These are phyloP conservation scores for Pseudopodoces humilis DNA, from an alignment of 2,113 vertebrate genomes.

Conservation along the genomic window DNA sequence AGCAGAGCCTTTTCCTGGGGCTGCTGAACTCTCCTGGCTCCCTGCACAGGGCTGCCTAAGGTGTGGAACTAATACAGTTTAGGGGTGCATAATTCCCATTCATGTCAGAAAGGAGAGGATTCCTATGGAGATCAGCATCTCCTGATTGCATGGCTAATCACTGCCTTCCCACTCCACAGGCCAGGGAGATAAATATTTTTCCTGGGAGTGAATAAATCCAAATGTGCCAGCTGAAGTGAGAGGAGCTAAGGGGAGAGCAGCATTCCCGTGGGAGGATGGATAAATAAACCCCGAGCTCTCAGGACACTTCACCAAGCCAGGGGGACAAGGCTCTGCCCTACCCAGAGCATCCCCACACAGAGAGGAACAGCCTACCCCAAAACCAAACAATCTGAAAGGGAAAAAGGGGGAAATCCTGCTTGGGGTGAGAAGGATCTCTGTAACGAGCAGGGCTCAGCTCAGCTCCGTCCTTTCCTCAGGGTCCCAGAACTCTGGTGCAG, in stretches of 20 bases:
- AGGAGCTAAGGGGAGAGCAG: constrained; percentile 27
- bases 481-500: not conserved
- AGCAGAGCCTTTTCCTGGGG: not conserved
- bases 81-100: not conserved
- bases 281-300: not conserved
- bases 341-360: not conserved
- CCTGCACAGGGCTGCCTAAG: not conserved
- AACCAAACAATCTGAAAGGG: not conserved
- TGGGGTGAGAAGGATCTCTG: not conserved
- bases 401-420: not conserved
- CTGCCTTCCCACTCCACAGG: not conserved
- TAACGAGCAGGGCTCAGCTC: not conserved
- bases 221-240: constrained; percentile 20
- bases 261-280: not conserved
- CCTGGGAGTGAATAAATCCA: not conserved
- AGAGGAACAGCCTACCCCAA: not conserved
- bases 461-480: not conserved
- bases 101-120: not conserved
- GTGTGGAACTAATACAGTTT: constrained; percentile 3
- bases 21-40: not conserved
- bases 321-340: no score
- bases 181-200: not conserved
- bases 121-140: constrained; percentile 13
- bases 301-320: not conserved
- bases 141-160: not conserved